Base-by-base conservation (phyloP, 2,797 vertebrate genomes). In the Falco peregrinus region DNA sequence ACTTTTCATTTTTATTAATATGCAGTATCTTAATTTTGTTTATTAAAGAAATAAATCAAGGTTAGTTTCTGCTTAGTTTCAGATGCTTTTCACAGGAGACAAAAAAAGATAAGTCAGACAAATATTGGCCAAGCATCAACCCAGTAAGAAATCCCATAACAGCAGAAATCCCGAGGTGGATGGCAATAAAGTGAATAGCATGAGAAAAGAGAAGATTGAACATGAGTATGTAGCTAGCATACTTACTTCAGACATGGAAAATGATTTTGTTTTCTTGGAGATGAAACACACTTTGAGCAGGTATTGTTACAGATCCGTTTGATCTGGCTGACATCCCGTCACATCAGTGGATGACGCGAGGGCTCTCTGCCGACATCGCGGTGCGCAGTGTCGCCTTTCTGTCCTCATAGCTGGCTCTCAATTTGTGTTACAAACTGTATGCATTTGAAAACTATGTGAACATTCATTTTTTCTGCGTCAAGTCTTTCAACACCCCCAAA, bases 1-100 rank as follows among this genome's bases (percentile, higher is more conserved):
- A 96, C 74, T 93, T 95, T 92, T 92, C 89, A 90, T 94, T 96
- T 96, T 96, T 96, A 94, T 94, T 97, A 96, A 88, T 76, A 75
- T 48, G 56, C 43, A 75, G 54, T 73, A 90, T 96, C 90, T 95
- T 93, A 76, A 89, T 96, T 95, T 83, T 95, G 84, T 97, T 96
- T 96, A 96, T 97, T 95, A 93, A 94, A 94, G 93, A 97, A 95
- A 96, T 93, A 96, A 97, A 96, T 97, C 94, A 95, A 96, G 91
- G 93, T 96, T 96, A 39, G 83, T 90, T 93, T 94, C 94, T 96
- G 93, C 86, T 94, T 75, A 87, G 74, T 75, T 96, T 97, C 93
- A 87, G 90, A 92, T 68, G 43, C 35, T 80, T 96, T 95, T 83
- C 96, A 92, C 95, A 96, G 84, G 71, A 93, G 84, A 90, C 51